Conservation (phyloP, 2,888 invertebrate species). For the Mimachlamys varia region DNA sequence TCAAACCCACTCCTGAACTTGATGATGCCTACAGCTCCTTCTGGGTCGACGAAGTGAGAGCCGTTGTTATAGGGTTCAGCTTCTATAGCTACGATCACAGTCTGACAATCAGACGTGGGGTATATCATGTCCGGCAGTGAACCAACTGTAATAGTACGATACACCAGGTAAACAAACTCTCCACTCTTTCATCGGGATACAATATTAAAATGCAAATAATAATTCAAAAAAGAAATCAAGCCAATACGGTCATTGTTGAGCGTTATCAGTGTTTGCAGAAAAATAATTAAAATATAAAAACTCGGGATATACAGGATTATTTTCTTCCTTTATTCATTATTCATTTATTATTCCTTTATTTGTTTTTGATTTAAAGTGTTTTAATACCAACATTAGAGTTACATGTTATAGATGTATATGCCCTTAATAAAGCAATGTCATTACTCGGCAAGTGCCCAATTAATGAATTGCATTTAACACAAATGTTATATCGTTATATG, state of each 20-base stretch:
- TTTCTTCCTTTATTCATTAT: too few relatives aligned
- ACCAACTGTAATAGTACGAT: constrained; percentile 60
- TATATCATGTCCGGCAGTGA: constrained; percentile 65
- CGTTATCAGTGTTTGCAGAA: neutral
- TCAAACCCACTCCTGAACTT: constrained; percentile 52
- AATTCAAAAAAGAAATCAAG: neutral
- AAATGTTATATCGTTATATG: too few relatives aligned
- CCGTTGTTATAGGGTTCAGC: constrained; percentile 59
- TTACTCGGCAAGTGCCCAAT: too few relatives aligned
- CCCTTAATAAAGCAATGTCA: too few relatives aligned
- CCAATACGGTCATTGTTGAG: neutral
- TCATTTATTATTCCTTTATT: too few relatives aligned
- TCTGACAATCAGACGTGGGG: constrained; percentile 62
- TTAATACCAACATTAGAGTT: too few relatives aligned
- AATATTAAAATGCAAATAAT: neutral
- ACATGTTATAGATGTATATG: too few relatives aligned
- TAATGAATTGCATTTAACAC: too few relatives aligned
- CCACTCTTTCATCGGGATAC: too few relatives aligned
- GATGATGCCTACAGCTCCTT: constrained; percentile 65
- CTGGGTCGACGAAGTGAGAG: constrained; percentile 59
- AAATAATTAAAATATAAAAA: too few relatives aligned
- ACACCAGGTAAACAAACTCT: neutral
- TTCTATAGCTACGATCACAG: constrained; percentile 67
- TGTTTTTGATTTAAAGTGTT: too few relatives aligned
- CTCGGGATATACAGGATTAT: too few relatives aligned